phyloP scores from a whole-genome alignment of 1,140 invertebrate species.

The Drosophila navojoa region DNA sequence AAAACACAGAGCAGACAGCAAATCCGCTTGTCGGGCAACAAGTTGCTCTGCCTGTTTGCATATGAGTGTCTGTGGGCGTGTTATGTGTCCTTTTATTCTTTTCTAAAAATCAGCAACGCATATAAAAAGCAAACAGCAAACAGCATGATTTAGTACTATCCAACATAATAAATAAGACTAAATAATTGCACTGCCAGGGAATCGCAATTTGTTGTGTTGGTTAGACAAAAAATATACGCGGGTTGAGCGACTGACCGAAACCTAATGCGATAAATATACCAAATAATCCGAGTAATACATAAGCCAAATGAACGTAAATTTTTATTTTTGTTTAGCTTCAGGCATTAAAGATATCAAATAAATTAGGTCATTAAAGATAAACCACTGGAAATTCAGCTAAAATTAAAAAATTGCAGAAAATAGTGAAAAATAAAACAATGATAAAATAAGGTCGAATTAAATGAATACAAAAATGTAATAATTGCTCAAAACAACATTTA shows the following conservation, averaged over 20 bases:
- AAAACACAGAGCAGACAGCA: conserved; percentile 9
- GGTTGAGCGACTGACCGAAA: not conserved
- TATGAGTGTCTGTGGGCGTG: conserved; percentile 9
- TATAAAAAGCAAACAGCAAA: conserved; percentile 22
- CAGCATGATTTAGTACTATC: conserved; percentile 51
- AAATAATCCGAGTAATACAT: not conserved
- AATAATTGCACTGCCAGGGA: not conserved
- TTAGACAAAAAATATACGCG: not conserved
- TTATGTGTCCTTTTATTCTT: conserved; percentile 18
- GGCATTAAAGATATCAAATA: no score
- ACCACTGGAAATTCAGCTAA: no score
- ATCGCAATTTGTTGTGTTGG: not conserved
- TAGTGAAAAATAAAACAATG: no score
- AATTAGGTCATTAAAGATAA: no score
- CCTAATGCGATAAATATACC: not conserved
- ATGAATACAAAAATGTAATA: not conserved
- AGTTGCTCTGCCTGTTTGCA: conserved; percentile 43
- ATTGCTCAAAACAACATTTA: no score
- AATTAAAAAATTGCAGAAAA: no score
- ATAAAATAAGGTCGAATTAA: not conserved
- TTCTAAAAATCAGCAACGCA: conserved; percentile 52
- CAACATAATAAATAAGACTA: conserved; percentile 37
- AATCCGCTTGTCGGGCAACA: conserved; percentile 53
- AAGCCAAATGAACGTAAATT: no score
- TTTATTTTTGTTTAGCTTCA: no score